phyloP scores from a whole-genome alignment of 2,113 vertebrate genomes.

The Spermophilus dauricus region DNA sequence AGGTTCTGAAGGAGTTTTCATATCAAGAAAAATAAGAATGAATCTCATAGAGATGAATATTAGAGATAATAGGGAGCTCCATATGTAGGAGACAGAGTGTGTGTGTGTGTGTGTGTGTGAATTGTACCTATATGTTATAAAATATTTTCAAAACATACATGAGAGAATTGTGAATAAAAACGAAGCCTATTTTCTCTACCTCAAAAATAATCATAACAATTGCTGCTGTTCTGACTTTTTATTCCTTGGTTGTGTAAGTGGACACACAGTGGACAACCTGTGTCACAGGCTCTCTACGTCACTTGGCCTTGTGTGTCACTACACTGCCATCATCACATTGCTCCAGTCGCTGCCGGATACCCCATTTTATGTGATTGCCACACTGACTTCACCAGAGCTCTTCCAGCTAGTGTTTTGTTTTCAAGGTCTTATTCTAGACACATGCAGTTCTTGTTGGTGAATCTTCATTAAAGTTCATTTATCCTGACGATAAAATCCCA shows the following conservation, averaged over 20 bases:
- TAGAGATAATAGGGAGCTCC: too few relatives aligned
- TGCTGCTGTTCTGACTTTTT: background rate
- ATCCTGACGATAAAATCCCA: background rate
- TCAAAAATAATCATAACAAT: background rate
- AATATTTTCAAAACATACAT: background rate
- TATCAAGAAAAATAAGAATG: background rate
- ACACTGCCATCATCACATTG: background rate
- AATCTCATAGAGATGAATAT: background rate
- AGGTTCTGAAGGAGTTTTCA: background rate
- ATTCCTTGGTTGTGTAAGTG: background rate
- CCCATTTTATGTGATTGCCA: background rate
- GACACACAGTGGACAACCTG: rapidly evolving
- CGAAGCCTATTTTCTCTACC: background rate
- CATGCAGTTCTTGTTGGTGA: too few relatives aligned
- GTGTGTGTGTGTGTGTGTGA: too few relatives aligned
- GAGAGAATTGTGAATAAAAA: background rate
- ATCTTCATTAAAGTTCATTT: background rate
- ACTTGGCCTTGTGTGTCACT: background rate
- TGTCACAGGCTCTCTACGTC: background rate
- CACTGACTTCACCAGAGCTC: background rate
- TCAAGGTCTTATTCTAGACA: background rate
- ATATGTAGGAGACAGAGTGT: too few relatives aligned
- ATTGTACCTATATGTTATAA: background rate
- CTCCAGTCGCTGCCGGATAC: background rate
- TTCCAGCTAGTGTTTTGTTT: background rate